These are phyloP conservation scores for Alosa sapidissima DNA, from an alignment of 2,797 vertebrate species.

Conservation along the genomic window DNA sequence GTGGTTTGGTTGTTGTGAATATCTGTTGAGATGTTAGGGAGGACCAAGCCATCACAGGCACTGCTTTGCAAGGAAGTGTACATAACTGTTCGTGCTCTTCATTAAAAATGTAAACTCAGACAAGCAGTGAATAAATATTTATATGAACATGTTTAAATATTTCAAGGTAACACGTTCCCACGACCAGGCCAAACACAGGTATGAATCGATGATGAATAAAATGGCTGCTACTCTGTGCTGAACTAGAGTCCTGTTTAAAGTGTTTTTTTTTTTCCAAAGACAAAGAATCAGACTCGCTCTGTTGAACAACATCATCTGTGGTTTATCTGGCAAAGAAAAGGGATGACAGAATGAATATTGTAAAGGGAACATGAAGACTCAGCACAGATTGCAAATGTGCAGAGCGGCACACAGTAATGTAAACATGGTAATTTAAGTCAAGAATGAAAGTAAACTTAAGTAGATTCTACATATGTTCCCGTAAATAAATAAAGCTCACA, in stretches of 20 bases:
- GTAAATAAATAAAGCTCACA: background rate
- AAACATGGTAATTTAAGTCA: background rate
- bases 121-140: constrained; percentile 10
- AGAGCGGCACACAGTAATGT: background rate
- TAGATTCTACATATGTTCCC: background rate
- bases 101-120: constrained; percentile 19
- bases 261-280: background rate
- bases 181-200: background rate
- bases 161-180: constrained; percentile 4
- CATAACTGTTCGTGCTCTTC: background rate
- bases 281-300: constrained; percentile 13
- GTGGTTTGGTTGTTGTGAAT: background rate
- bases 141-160: constrained; percentile 2
- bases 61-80: background rate
- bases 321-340: background rate
- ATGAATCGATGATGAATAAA: background rate
- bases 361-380: background rate
- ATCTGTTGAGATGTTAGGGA: background rate
- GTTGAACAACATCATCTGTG: background rate
- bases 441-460: background rate
- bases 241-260: background rate
- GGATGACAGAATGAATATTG: background rate
- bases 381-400: background rate
- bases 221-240: background rate
- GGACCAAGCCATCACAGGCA: background rate